These are phyloP conservation scores for Pandemis cinnamomeana DNA, from an alignment of 2,888 invertebrate species.

Conservation along the genomic window DNA sequence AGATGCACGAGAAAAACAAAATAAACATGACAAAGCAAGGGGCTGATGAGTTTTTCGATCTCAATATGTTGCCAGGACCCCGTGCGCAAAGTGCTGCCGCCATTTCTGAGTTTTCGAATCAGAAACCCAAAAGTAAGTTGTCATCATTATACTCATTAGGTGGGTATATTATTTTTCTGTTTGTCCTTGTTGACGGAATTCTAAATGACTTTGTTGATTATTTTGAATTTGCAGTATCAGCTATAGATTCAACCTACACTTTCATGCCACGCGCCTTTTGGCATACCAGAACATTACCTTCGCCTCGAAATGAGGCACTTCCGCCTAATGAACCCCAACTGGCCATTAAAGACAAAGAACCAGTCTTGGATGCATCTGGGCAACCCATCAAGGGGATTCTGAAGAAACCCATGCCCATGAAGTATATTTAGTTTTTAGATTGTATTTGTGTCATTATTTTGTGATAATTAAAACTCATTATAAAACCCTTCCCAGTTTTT, in stretches of 20 bases:
- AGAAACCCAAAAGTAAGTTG: constrained; percentile 62
- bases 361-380: constrained; percentile 47
- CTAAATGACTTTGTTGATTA: not conserved
- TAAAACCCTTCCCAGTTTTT: not conserved
- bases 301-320: constrained; percentile 52
- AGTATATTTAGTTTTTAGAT: constrained; percentile 63
- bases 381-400: constrained; percentile 73
- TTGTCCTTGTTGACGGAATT: not conserved
- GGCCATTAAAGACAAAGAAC: constrained; percentile 59
- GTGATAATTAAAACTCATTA: not conserved
- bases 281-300: constrained; percentile 53
- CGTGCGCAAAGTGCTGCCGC: constrained; percentile 65
- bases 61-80: constrained; percentile 73
- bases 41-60: constrained; percentile 71
- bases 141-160: not conserved
- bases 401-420: constrained; percentile 80
- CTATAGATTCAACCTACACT: constrained; percentile 69
- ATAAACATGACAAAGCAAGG: constrained; percentile 59
- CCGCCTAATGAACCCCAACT: constrained; percentile 66
- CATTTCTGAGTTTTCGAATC: constrained; percentile 59
- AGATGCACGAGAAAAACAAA: constrained; percentile 70
- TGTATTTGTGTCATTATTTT: constrained; percentile 17
- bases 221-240: constrained; percentile 59
- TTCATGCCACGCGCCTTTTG: constrained; percentile 70
- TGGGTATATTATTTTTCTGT: not conserved